phyloP scores from a whole-genome alignment of 2,113 vertebrate genomes.

The Dendropsophus ebraccatus region DNA sequence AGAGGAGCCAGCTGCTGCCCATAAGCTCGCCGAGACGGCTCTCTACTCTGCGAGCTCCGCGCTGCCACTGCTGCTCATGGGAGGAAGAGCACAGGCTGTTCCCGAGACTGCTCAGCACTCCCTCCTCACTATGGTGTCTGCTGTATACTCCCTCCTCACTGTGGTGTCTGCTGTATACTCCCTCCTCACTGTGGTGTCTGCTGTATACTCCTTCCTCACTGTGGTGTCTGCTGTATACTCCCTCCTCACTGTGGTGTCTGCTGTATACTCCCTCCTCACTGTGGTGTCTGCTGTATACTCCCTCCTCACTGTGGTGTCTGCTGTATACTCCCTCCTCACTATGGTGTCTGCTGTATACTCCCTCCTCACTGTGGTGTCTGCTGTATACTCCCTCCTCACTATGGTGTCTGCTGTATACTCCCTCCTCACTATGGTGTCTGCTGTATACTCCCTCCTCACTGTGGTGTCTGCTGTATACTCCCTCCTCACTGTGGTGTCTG shows the following conservation, averaged over 20 bases:
- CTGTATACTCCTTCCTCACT: not conserved
- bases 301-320: not conserved
- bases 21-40: conserved; percentile 14
- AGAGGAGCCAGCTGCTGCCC: conserved; percentile 45
- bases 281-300: not conserved
- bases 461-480: not conserved
- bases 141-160: no score
- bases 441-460: not conserved
- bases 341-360: no score
- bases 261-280: not conserved
- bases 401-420: not conserved
- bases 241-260: not conserved
- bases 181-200: not conserved
- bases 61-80: conserved; percentile 3
- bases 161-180: not conserved
- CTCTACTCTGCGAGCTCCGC: conserved; percentile 26
- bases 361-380: not conserved
- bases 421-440: not conserved
- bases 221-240: not conserved
- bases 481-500: not conserved
- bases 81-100: conserved; percentile 49
- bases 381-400: not conserved
- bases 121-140: not conserved
- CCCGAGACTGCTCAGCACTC: conserved; percentile 20
- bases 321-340: no score